phyloP scores from a whole-genome alignment of 2,797 vertebrate genomes.

The Ciconia nigra region DNA sequence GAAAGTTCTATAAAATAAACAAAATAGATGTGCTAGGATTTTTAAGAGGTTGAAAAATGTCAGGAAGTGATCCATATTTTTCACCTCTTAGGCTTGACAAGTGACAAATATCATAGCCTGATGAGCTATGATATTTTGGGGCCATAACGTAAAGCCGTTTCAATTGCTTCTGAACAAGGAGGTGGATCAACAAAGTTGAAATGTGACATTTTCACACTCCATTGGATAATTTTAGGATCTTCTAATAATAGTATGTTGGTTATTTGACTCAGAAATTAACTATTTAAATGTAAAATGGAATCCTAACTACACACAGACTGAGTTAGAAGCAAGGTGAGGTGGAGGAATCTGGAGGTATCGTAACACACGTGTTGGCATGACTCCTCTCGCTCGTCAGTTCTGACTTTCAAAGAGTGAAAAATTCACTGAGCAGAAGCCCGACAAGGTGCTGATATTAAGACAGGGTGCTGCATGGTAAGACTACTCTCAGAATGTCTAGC shows the following conservation, averaged over 20 bases:
- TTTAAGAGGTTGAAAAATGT: constrained; percentile 14
- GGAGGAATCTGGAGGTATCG: background rate
- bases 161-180: background rate
- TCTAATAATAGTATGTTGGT: background rate
- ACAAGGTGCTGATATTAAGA: background rate
- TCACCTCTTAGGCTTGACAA: background rate
- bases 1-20: background rate
- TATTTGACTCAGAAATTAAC: background rate
- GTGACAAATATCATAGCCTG: background rate
- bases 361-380: background rate
- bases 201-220: background rate
- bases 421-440: background rate
- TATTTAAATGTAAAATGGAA: background rate
- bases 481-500: background rate
- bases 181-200: constrained; percentile 1
- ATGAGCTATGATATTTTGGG: background rate
- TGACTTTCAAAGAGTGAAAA: background rate
- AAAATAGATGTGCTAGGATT: background rate
- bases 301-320: background rate
- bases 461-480: background rate
- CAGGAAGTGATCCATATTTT: background rate
- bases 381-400: fast-evolving
- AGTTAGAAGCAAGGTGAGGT: background rate
- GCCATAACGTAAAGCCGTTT: background rate
- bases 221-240: background rate